These are phyloP conservation scores for Pristionchus pacificus DNA, from an alignment of 1,140 invertebrate species.

Conservation along the genomic window DNA sequence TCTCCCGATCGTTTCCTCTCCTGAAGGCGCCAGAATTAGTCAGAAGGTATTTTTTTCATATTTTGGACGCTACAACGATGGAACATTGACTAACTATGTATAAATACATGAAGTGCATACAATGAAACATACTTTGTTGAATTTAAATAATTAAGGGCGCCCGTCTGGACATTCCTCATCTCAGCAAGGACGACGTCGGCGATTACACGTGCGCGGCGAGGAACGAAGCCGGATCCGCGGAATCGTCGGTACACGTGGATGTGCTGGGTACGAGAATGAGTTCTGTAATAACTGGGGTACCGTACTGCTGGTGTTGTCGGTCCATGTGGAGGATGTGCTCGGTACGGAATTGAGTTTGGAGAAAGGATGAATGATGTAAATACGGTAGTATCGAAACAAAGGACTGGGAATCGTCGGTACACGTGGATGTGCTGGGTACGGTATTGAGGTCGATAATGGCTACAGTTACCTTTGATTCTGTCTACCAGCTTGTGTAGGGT, in stretches of 20 bases:
- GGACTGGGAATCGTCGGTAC: constrained; percentile 34
- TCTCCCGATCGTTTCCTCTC: constrained; percentile 38
- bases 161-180: constrained; percentile 45
- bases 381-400: constrained; percentile 50
- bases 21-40: constrained; percentile 41
- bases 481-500: too few relatives aligned
- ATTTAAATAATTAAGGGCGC: constrained; percentile 36
- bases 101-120: too few relatives aligned
- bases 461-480: too few relatives aligned
- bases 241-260: constrained; percentile 42
- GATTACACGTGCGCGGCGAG: constrained; percentile 46
- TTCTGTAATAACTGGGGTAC: too few relatives aligned
- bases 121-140: constrained; percentile 4
- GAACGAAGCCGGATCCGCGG: constrained; percentile 47
- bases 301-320: too few relatives aligned
- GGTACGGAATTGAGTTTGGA: too few relatives aligned
- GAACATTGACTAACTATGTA: too few relatives aligned
- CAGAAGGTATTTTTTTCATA: constrained; percentile 31
- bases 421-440: constrained; percentile 49
- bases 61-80: too few relatives aligned
- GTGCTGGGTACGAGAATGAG: too few relatives aligned
- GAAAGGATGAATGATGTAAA: not conserved
- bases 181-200: constrained; percentile 41
- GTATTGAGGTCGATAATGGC: too few relatives aligned
- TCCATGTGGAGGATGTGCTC: too few relatives aligned